Conservation (phyloP, 2,888 invertebrate species). For the Troides oblongomaculatus region DNA sequence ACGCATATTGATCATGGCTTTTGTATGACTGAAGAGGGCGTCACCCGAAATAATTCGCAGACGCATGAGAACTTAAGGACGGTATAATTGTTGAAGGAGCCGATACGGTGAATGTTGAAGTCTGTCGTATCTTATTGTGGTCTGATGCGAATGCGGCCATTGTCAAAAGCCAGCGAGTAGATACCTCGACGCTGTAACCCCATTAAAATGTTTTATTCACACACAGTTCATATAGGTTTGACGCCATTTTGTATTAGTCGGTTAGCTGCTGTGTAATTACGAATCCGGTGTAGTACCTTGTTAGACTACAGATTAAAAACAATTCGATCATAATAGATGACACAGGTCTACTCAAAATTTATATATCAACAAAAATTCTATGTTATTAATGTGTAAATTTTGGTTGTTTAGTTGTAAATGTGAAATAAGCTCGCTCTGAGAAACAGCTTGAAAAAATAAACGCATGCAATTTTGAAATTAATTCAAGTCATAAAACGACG, state of each 20-base stretch:
- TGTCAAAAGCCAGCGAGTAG: slow-evolving; percentile 81
- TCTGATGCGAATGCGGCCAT: slow-evolving; percentile 70
- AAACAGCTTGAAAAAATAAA: slow-evolving; percentile 12
- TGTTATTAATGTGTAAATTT: slow-evolving; percentile 3
- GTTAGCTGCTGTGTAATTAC: slow-evolving; percentile 62
- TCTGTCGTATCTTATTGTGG: slow-evolving; percentile 74
- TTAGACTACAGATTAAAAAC: slow-evolving; percentile 30
- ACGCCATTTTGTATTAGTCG: slow-evolving; percentile 53
- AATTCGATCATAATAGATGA: background rate
- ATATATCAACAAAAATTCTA: background rate
- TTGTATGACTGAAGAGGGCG: slow-evolving; percentile 62
- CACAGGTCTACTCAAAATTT: slow-evolving; percentile 1
- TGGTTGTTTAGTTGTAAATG: slow-evolving; percentile 8
- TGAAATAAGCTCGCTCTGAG: slow-evolving; percentile 16
- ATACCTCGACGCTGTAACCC: slow-evolving; percentile 80
- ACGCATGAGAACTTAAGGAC: slow-evolving; percentile 58
- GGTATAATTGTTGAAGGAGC: slow-evolving; percentile 71
- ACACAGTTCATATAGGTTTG: slow-evolving; percentile 46
- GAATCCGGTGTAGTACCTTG: slow-evolving; percentile 40
- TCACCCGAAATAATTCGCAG: slow-evolving; percentile 31
- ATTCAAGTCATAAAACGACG: slow-evolving; percentile 4
- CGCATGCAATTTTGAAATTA: slow-evolving; percentile 25
- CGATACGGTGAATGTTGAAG: slow-evolving; percentile 67
- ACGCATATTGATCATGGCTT: slow-evolving; percentile 69
- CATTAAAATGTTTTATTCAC: slow-evolving; percentile 73